Evolutionary conservation across 2,797 vertebrate species (phyloP).

Genomic region (Poecile montanus): DNA sequence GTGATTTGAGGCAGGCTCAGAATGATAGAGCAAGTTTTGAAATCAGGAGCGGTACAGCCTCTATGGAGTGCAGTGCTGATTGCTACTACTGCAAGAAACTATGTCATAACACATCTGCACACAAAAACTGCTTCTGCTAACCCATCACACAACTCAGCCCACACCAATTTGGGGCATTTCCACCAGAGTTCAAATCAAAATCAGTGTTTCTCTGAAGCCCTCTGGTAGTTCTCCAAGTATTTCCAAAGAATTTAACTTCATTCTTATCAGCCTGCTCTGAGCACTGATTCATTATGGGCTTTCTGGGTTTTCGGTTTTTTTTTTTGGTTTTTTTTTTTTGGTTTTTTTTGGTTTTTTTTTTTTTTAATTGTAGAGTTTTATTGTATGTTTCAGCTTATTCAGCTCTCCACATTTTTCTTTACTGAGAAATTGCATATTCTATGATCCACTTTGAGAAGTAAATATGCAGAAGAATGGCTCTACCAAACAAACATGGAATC

Average conservation of each 20-base stretch:
- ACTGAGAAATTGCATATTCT: background rate
- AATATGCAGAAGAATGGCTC: background rate
- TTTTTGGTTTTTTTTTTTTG: background rate
- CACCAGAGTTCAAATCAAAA: background rate
- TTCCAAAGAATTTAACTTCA: background rate
- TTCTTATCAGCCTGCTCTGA: background rate
- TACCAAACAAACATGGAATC: background rate
- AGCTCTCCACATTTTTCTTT: background rate
- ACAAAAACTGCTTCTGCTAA: background rate
- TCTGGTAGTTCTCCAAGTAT: background rate
- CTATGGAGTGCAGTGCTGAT: background rate
- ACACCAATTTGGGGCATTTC: background rate
- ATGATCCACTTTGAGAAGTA: background rate
- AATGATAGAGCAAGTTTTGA: background rate
- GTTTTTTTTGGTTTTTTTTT: background rate
- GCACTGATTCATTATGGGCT: background rate
- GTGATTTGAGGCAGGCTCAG: background rate
- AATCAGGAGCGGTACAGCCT: background rate
- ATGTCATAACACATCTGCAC: background rate
- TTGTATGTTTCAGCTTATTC: background rate
- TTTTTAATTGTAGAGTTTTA: background rate
- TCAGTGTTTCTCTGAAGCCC: background rate
- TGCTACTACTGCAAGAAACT: background rate
- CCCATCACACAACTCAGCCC: background rate
- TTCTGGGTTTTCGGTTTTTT: background rate